Evolutionary conservation across 1,140 invertebrate genomes (phyloP).

Genomic region (Pteromalus puparum): DNA sequence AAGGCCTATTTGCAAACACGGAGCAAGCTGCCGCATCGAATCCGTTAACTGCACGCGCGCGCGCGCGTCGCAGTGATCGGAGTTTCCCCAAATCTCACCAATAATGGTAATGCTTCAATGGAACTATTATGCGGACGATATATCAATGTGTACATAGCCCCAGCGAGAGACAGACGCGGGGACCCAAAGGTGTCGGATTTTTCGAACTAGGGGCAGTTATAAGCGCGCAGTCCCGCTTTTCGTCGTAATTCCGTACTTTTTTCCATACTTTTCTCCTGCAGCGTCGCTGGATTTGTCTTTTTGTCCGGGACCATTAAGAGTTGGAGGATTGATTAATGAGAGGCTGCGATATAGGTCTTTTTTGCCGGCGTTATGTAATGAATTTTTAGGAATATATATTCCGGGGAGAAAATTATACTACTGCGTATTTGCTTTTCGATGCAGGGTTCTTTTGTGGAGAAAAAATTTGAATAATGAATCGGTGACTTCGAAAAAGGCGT

Average conservation of each 20-base stretch:
- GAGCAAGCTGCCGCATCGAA: conserved; percentile 72
- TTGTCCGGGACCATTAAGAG: conserved; percentile 8
- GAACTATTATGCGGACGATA: conserved; percentile 69
- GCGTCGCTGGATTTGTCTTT: neutral
- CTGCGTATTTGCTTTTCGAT: neutral
- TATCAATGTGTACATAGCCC: conserved; percentile 67
- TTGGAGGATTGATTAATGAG: conserved; percentile 34
- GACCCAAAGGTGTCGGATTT: conserved; percentile 68
- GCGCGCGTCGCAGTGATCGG: conserved; percentile 53
- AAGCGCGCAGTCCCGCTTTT: neutral
- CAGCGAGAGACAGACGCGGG: conserved; percentile 62
- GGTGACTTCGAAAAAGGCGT: too few species aligned
- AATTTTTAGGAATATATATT: neutral
- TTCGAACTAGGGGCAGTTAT: conserved; percentile 51
- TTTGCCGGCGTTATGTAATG: neutral
- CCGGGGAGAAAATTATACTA: neutral
- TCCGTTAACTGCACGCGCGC: conserved; percentile 63
- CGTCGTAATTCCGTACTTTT: conserved; percentile 23
- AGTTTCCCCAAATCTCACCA: conserved; percentile 73
- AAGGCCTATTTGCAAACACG: conserved; percentile 74
- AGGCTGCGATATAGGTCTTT: neutral
- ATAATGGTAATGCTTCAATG: conserved; percentile 72
- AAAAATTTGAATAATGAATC: conserved; percentile 26
- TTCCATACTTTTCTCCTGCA: neutral
- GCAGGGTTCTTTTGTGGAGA: neutral